phyloP scores from a whole-genome alignment of 2,888 invertebrate species.

The Drosophila melanocephala region DNA sequence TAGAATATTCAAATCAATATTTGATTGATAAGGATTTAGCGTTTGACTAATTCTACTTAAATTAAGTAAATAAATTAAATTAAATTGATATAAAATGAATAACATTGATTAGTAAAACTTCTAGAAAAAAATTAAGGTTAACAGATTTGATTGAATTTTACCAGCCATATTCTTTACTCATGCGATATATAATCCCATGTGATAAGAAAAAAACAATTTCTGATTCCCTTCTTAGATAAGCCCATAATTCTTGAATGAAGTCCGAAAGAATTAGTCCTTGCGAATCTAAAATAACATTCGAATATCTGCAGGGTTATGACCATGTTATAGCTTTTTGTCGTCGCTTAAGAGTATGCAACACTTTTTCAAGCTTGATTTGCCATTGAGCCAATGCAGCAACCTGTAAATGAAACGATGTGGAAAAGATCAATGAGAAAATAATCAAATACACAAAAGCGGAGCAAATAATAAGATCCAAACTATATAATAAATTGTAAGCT shows the following conservation, averaged over 20 bases:
- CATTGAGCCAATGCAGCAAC: background rate
- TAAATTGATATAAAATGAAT: background rate
- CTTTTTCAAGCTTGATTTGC: background rate
- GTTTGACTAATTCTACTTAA: background rate
- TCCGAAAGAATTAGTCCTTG: background rate
- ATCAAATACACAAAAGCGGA: background rate
- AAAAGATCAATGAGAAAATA: background rate
- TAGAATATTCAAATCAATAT: conserved; percentile 1
- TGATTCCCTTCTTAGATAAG: background rate
- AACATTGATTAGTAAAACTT: background rate
- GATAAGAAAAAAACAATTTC: background rate
- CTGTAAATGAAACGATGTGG: background rate
- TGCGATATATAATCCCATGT: background rate
- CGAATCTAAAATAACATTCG: background rate
- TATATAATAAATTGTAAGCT: background rate
- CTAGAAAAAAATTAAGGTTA: background rate
- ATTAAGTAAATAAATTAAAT: background rate
- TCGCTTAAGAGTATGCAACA: background rate
- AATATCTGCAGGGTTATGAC: background rate
- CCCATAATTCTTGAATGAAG: background rate
- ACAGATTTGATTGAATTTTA: background rate
- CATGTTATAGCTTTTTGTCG: background rate
- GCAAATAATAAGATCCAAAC: background rate
- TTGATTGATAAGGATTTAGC: background rate
- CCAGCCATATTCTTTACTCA: background rate